Evolutionary conservation across 2,113 vertebrate species (phyloP).

Genomic region (Oryzias celebensis): DNA sequence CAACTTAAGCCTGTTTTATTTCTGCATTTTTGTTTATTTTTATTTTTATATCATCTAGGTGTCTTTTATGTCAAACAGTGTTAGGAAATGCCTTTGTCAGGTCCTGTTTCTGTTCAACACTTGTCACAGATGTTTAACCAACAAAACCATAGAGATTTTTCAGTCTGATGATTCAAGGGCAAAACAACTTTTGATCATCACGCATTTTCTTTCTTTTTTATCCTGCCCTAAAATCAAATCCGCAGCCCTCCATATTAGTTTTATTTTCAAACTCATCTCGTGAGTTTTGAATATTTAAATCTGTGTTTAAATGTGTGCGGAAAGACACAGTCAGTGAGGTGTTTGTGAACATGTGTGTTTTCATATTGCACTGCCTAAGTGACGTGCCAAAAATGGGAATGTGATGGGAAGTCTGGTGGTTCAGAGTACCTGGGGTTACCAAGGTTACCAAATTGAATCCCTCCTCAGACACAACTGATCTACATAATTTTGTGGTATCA

Average conservation of each 20-base stretch:
- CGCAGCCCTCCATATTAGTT: neutral
- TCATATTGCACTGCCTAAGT: constrained; percentile 54
- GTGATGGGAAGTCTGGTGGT: constrained; percentile 35
- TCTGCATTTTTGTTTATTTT: no score
- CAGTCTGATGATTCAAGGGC: neutral
- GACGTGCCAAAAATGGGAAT: constrained; percentile 52
- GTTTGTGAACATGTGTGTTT: constrained; percentile 1
- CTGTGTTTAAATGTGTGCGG: neutral
- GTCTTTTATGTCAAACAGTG: no score
- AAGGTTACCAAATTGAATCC: constrained; percentile 97
- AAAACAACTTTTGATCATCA: neutral
- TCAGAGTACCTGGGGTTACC: constrained; percentile 91
- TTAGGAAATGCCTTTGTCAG: no score
- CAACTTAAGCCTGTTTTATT: no score
- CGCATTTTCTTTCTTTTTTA: neutral
- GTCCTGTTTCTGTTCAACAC: neutral
- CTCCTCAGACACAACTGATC: constrained; percentile 91
- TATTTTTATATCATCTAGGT: no score
- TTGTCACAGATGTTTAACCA: neutral
- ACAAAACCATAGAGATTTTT: neutral
- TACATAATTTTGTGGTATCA: constrained; percentile 98
- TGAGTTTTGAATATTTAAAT: neutral
- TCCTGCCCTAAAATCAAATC: neutral
- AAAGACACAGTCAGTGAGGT: neutral
- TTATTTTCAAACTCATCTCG: neutral